Conservation (phyloP, 2,888 invertebrate species). For the Blastobasis adustella region DNA sequence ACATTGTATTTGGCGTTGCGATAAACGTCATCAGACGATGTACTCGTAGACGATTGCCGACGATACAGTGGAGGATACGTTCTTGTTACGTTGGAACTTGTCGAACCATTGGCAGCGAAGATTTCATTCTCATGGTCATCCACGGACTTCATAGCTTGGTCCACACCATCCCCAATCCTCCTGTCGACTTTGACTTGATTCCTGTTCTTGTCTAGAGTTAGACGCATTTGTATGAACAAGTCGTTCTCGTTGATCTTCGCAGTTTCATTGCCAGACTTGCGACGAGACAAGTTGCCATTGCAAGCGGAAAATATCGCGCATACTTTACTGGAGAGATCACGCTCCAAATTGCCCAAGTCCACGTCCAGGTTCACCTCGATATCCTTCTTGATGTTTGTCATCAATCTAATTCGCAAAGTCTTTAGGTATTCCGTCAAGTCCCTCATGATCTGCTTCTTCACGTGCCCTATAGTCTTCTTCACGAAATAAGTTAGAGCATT, state of each 20-base stretch:
- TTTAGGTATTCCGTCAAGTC: conserved; percentile 19
- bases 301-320: conserved; percentile 40
- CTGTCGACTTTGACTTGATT: conserved; percentile 1
- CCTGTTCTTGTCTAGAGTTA: conserved; percentile 29
- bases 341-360: conserved; percentile 37
- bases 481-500: conserved; percentile 27
- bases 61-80: not conserved
- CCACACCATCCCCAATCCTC: not conserved
- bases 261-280: not conserved
- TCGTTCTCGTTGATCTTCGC: conserved; percentile 16
- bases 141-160: not conserved
- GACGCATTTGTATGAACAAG: conserved; percentile 33
- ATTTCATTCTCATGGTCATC: not conserved
- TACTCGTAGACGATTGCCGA: no score
- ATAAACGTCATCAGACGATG: no score
- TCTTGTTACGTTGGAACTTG: not conserved
- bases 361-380: conserved; percentile 32
- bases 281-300: conserved; percentile 25
- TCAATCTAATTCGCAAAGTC: conserved; percentile 17
- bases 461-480: conserved; percentile 15
- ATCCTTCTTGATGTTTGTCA: conserved; percentile 28
- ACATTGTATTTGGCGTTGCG: no score
- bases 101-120: not conserved
- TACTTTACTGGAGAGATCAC: conserved; percentile 22
- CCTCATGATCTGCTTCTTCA: conserved; percentile 20